phyloP scores from a whole-genome alignment of 2,888 invertebrate genomes.

The Meloe dianella region DNA sequence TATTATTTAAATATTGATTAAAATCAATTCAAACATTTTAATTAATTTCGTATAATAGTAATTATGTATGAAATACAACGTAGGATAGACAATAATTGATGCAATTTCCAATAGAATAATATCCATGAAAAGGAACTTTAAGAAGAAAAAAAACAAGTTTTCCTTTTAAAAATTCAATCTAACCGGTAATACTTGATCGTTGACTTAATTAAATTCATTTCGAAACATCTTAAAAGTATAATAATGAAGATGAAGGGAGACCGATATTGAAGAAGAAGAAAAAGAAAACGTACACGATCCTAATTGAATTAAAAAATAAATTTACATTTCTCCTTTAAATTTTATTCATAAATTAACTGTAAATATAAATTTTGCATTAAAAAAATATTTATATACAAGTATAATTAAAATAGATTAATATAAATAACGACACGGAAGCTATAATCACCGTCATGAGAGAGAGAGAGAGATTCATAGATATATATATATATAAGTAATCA shows the following conservation, averaged over 20 bases:
- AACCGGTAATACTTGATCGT: conserved; percentile 36
- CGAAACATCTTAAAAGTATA: not conserved
- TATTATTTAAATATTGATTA: no score
- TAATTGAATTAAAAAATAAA: no score
- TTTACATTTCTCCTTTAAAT: no score
- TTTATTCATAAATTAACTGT: no score
- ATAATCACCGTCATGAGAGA: conserved; percentile 32
- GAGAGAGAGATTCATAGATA: conserved; percentile 18
- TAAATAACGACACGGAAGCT: conserved; percentile 23
- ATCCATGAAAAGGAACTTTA: conserved; percentile 36
- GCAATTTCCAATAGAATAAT: not conserved
- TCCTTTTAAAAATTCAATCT: conserved; percentile 24
- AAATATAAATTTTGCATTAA: not conserved
- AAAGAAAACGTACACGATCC: no score
- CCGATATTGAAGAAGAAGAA: not conserved
- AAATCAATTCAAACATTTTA: not conserved
- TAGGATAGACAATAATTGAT: no score
- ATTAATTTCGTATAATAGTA: no score
- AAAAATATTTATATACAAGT: no score
- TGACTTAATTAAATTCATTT: conserved; percentile 37
- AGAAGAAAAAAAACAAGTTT: conserved; percentile 41
- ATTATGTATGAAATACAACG: no score
- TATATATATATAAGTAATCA: conserved; percentile 33
- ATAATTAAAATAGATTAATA: conserved; percentile 18
- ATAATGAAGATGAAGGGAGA: not conserved